Conservation (phyloP, 2,113 vertebrate genomes). For the Cisticola juncidis region DNA sequence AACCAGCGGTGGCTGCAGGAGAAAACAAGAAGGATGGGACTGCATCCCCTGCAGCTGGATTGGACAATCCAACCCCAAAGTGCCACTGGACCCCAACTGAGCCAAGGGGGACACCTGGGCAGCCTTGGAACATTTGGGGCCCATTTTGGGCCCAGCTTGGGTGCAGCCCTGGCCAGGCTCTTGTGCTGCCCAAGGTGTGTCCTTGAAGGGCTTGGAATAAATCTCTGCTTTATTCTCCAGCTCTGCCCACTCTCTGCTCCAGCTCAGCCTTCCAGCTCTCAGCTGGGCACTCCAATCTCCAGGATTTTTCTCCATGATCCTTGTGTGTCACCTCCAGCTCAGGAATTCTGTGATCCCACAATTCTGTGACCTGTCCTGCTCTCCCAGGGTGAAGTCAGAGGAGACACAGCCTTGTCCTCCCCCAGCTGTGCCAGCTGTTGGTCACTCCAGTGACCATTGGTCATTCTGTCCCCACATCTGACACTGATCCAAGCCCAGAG, state of each 20-base stretch:
- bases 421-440: neutral
- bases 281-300: fast-evolving
- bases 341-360: neutral
- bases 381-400: neutral
- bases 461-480: neutral
- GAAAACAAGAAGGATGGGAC: too few species aligned
- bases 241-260: neutral
- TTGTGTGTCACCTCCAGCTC: neutral
- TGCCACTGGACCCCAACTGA: too few species aligned
- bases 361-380: neutral
- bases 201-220: too few species aligned
- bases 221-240: too few species aligned
- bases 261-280: neutral
- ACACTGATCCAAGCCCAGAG: neutral
- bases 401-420: neutral
- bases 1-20: too few species aligned
- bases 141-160: neutral
- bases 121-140: neutral
- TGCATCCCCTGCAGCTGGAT: too few species aligned
- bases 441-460: neutral
- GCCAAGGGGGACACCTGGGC: too few species aligned
- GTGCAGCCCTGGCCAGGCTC: neutral
- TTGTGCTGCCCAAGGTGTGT: too few species aligned
- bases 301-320: neutral
- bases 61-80: too few species aligned